Evolutionary conservation across 1,140 invertebrate species (phyloP).

Genomic region (Mya arenaria): DNA sequence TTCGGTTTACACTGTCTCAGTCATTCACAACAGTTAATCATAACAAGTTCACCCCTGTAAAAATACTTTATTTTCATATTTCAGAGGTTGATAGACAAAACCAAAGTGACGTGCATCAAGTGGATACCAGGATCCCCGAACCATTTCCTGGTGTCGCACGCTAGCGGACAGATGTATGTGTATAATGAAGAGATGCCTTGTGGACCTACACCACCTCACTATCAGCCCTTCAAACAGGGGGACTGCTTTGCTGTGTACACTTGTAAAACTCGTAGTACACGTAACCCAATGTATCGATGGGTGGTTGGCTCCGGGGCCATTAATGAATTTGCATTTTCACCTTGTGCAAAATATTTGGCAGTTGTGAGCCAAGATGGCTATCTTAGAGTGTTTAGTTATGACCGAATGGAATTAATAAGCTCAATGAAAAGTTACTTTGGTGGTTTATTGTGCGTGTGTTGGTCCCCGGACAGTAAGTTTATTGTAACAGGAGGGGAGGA

Average conservation of each 20-base stretch:
- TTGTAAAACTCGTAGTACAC: constrained; percentile 97
- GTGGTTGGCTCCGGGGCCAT: constrained; percentile 89
- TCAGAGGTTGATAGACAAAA: constrained; percentile 98
- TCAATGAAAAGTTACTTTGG: constrained; percentile 97
- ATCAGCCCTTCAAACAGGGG: constrained; percentile 97
- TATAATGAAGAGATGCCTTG: constrained; percentile 98
- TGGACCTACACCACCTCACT: constrained; percentile 90
- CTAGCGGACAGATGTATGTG: constrained; percentile 98
- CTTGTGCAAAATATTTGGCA: constrained; percentile 93
- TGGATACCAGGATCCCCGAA: constrained; percentile 98
- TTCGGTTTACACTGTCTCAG: too few relatives aligned
- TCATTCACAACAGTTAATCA: too few relatives aligned
- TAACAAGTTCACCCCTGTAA: too few relatives aligned
- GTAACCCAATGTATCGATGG: constrained; percentile 93
- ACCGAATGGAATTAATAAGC: constrained; percentile 95
- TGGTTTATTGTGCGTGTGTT: constrained; percentile 95
- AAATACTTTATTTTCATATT: constrained; percentile 80
- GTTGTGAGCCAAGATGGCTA: constrained; percentile 95
- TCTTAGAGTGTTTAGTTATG: constrained; percentile 97
- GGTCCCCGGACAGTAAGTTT: constrained; percentile 98
- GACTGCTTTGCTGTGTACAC: constrained; percentile 97
- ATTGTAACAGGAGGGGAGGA: constrained; percentile 99
- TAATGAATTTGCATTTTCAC: constrained; percentile 99
- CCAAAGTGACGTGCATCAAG: constrained; percentile 98
- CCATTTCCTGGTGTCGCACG: constrained; percentile 96